Evolutionary conservation across 2,113 vertebrate species (phyloP).

Genomic region (Labeo catla): DNA sequence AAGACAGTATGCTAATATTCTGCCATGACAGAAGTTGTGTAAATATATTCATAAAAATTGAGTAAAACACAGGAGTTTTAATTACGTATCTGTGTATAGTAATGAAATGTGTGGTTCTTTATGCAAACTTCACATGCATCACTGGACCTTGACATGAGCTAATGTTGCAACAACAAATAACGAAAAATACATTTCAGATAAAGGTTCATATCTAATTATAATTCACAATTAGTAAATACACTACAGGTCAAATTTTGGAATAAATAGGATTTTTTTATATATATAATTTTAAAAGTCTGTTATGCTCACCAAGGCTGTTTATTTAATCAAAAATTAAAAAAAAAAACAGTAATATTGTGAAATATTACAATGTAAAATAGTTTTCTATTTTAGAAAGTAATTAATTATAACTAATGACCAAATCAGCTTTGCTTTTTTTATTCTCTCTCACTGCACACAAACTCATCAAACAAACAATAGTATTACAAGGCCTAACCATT

Average conservation of each 20-base stretch:
- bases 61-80: background rate
- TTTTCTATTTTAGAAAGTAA: background rate
- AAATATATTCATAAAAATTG: background rate
- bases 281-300: background rate
- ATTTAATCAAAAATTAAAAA: too few species aligned
- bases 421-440: background rate
- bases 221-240: background rate
- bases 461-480: background rate
- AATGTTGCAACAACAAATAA: background rate
- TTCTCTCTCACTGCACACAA: background rate
- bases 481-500: background rate
- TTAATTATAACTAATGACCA: background rate
- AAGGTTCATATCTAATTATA: background rate
- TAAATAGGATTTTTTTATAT: background rate
- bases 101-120: background rate
- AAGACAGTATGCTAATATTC: constrained; percentile 1
- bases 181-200: background rate
- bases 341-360: background rate
- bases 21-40: constrained; percentile 7
- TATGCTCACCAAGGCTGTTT: background rate
- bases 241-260: background rate
- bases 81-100: background rate
- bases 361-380: background rate
- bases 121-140: background rate
- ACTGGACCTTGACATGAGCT: background rate